Base-by-base conservation (phyloP, 2,797 vertebrate genomes). In the Tinamus major region DNA sequence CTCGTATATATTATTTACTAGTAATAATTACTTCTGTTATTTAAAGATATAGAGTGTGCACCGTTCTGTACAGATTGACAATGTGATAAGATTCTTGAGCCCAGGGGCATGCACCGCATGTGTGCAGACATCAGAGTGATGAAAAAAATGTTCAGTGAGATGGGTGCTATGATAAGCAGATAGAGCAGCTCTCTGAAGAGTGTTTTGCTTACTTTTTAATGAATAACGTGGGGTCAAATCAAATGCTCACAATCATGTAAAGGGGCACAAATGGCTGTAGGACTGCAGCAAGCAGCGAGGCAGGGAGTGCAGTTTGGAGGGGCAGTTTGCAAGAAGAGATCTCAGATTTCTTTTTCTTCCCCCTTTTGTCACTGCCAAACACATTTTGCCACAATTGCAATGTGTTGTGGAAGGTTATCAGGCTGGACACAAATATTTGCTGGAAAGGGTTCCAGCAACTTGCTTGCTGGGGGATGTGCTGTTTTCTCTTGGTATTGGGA, bases 1-100 rank as follows among this genome's bases (percentile, higher is more conserved):
- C 37, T 56, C 92, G 64, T 87, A 86, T 90, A 42, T 71, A 93
- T 90, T 95, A 93, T 96, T 96, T 95, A 93, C 91, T 86, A 95
- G 78, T 55, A 92, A 93, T 93, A 93, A 93, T 87, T 88, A 82
- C 77, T 75, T 70, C 48, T 79, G 89, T 92, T 91, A 88, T 95
- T 93, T 95, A 77, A 71, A 94, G 83, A 70, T 69, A 74, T 70
- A 46, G 17, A 68, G 11, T 18, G 37, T 65, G 64, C 48, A 33
- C 37, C 53, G 64, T 68, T 89, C 64, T 82, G 17, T 75, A n/a
- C 21, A 82, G 92, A 94, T 58, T 1, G 1, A 82, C 56, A 71
- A 46, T 26, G 21, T 4, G 75, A 87, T 94, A 91, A 88, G 44
- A 79, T 76, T 91, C 24, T 29, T 46, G 71, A 81, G 87, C 93